Conservation (phyloP, 2,797 vertebrate genomes). For the Onychomys arenicola region DNA sequence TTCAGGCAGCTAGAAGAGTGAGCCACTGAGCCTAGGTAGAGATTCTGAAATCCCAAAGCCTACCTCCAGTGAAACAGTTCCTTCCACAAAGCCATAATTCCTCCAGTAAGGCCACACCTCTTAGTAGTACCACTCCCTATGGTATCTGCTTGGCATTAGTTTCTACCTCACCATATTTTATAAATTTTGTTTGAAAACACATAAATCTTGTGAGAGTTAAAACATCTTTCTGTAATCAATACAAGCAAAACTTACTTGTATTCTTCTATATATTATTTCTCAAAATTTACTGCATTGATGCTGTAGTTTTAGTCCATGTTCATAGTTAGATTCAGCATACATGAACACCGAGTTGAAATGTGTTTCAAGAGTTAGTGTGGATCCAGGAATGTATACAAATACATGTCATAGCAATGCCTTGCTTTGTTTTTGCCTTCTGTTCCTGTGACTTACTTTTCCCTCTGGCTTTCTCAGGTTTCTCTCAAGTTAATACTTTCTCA, state of each 20-base stretch:
- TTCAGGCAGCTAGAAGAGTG: too few relatives aligned
- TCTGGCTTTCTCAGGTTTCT: slow-evolving; percentile 90
- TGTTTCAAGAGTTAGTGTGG: slow-evolving; percentile 60
- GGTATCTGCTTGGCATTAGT: neutral
- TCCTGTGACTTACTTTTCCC: slow-evolving; percentile 88
- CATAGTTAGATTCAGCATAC: slow-evolving; percentile 57
- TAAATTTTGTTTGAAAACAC: neutral
- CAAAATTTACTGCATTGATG: neutral
- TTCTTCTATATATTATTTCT: neutral
- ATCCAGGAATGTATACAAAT: slow-evolving; percentile 77
- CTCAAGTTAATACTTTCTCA: slow-evolving; percentile 88
- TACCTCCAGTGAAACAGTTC: too few relatives aligned
- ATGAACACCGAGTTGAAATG: slow-evolving; percentile 55
- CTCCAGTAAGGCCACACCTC: neutral
- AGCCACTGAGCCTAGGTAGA: too few relatives aligned
- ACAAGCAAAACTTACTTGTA: neutral
- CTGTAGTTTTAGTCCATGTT: neutral
- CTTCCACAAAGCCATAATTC: neutral
- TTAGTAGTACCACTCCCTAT: too few relatives aligned
- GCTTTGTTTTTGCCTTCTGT: slow-evolving; percentile 77
- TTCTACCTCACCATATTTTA: neutral
- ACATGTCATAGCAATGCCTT: slow-evolving; percentile 63
- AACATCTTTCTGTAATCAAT: neutral
- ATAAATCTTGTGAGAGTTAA: neutral
- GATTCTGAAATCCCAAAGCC: too few relatives aligned